These are phyloP conservation scores for Clepsis dumicolana DNA, from an alignment of 2,888 invertebrate genomes.

Conservation along the genomic window DNA sequence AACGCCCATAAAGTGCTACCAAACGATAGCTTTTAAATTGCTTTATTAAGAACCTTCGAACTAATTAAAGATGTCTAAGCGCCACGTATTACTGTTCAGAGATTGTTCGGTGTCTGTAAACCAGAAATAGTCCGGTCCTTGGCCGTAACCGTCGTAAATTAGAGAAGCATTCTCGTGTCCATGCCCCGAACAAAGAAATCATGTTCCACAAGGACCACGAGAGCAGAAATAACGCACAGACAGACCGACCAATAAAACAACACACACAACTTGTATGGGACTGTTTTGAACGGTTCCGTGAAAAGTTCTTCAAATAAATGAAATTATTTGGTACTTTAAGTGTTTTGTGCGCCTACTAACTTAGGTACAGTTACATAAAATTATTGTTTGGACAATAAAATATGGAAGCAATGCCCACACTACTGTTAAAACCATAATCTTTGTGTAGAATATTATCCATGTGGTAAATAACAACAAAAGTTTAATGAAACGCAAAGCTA, in stretches of 20 bases:
- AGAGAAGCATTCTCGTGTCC: conserved; percentile 56
- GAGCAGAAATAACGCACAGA: conserved; percentile 65
- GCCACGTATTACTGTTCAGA: conserved; percentile 60
- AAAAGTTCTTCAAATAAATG: conserved; percentile 27
- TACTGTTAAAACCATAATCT: conserved; percentile 4
- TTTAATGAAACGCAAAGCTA: conserved; percentile 38
- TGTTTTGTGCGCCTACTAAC: background rate
- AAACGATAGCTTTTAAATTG: conserved; percentile 68
- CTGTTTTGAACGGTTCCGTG: conserved; percentile 36
- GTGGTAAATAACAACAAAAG: conserved; percentile 17
- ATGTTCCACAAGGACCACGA: conserved; percentile 57
- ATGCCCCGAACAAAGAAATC: conserved; percentile 66
- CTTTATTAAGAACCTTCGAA: conserved; percentile 68
- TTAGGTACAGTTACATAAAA: background rate
- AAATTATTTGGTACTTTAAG: background rate
- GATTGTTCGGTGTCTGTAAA: conserved; percentile 61
- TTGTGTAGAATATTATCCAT: conserved; percentile 6
- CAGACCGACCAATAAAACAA: conserved; percentile 48
- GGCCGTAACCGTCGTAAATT: conserved; percentile 65
- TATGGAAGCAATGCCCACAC: background rate
- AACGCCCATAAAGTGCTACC: conserved; percentile 64
- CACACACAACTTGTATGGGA: conserved; percentile 22
- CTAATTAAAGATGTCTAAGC: conserved; percentile 71
- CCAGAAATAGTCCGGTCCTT: conserved; percentile 65
- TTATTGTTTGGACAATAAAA: background rate